A percentile compares a stretch with the other conserved stretches of the same genome.
These are phyloP conservation scores for Stenopsyche tienmushanensis DNA, from an alignment of 1,140 invertebrate genomes.

Conservation along the genomic window DNA sequence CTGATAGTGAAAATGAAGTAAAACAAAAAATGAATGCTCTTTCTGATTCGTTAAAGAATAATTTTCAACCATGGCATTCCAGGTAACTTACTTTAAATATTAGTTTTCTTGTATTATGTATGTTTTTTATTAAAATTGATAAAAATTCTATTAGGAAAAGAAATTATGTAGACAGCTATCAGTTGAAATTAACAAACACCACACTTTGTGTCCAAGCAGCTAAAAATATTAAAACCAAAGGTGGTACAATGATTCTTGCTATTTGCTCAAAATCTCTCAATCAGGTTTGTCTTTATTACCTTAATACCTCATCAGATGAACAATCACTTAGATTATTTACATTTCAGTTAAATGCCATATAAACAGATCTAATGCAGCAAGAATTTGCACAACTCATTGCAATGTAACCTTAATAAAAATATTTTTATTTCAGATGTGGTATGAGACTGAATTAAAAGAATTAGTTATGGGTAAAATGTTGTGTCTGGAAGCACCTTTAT, in stretches of 20 bases:
- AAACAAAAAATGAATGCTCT: slow-evolving; percentile 63
- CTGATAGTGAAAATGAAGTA: slow-evolving; percentile 57
- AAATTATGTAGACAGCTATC: slow-evolving; percentile 72
- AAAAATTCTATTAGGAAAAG: slow-evolving; percentile 56
- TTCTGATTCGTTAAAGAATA: slow-evolving; percentile 58
- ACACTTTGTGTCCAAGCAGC: slow-evolving; percentile 75
- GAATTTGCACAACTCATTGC: not conserved
- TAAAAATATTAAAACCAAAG: slow-evolving; percentile 78
- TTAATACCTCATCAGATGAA: not conserved
- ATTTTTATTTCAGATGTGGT: slow-evolving; percentile 67
- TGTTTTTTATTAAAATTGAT: not conserved
- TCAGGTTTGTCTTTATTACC: slow-evolving; percentile 59
- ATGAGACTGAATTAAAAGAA: slow-evolving; percentile 81
- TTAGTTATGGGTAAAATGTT: slow-evolving; percentile 81
- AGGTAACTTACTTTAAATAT: slow-evolving; percentile 46
- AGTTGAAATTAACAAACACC: slow-evolving; percentile 70
- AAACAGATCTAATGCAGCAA: not conserved
- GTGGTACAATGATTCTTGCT: slow-evolving; percentile 68
- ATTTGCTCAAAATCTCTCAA: slow-evolving; percentile 67
- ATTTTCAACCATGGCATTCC: slow-evolving; percentile 78
- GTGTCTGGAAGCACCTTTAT: slow-evolving; percentile 74
- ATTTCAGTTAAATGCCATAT: not conserved
- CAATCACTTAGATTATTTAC: not conserved
- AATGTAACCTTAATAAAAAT: no score
- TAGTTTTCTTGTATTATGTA: not conserved